These are phyloP conservation scores for Fistularia tabacaria DNA, from an alignment of 2,797 vertebrate genomes.

Conservation along the genomic window DNA sequence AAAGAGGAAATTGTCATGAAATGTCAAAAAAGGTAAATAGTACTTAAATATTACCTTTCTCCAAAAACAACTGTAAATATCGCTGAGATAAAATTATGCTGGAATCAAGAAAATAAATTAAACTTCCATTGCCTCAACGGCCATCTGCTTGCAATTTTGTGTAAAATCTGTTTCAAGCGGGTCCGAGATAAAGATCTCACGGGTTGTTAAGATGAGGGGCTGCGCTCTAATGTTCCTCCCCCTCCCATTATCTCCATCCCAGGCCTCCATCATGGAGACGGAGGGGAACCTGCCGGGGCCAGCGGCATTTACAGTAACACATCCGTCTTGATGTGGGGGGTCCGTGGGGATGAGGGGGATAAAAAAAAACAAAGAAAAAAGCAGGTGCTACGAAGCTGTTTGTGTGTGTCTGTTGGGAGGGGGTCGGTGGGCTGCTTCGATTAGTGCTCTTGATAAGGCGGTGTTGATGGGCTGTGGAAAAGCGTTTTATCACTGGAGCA, in stretches of 20 bases:
- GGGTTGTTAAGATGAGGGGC: conserved; percentile 62
- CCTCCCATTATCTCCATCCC: conserved; percentile 52
- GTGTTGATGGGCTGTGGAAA: conserved; percentile 67
- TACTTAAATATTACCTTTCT: too few species aligned
- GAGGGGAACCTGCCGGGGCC: conserved; percentile 29
- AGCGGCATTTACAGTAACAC: conserved; percentile 50
- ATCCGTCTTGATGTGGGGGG: conserved; percentile 50
- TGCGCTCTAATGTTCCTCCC: conserved; percentile 45
- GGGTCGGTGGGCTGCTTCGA: conserved; percentile 52
- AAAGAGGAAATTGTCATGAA: too few species aligned
- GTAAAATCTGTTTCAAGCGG: conserved; percentile 47
- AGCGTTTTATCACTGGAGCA: conserved; percentile 62
- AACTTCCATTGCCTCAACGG: not conserved
- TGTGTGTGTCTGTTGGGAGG: conserved; percentile 32
- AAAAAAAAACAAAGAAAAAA: conserved; percentile 13
- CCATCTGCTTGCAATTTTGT: conserved; percentile 66
- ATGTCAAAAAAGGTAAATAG: too few species aligned
- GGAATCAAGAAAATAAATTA: too few species aligned
- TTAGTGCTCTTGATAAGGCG: conserved; percentile 55
- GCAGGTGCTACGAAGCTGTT: conserved; percentile 28
- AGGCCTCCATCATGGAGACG: conserved; percentile 22
- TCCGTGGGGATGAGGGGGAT: conserved; percentile 33
- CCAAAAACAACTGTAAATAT: too few species aligned
- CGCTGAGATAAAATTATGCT: too few species aligned
- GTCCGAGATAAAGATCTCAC: conserved; percentile 57